Evolutionary conservation across 2,888 invertebrate species (phyloP).

Genomic region (Xylophagus ater): DNA sequence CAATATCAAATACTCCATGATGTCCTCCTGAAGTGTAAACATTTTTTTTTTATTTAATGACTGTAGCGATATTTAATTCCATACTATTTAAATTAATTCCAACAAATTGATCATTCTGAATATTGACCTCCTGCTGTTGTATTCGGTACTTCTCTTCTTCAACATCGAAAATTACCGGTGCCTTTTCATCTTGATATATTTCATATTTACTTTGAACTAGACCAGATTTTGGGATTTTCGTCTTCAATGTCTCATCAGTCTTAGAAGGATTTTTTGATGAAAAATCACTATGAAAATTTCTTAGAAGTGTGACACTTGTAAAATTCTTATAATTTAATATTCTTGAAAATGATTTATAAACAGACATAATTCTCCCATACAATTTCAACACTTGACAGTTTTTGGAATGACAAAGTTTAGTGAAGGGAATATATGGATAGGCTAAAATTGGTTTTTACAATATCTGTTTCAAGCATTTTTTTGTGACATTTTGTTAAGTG

Average conservation of each 20-base stretch:
- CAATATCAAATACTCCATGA: conserved; percentile 77
- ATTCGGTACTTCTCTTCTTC: conserved; percentile 49
- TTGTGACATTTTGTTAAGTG: no score
- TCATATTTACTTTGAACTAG: conserved; percentile 52
- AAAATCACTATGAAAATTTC: background rate
- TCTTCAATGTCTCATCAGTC: no score
- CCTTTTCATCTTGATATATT: conserved; percentile 58
- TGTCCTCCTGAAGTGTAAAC: conserved; percentile 53
- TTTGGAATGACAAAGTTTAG: no score
- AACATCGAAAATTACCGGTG: conserved; percentile 58
- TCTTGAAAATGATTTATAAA: no score
- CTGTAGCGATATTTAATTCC: background rate
- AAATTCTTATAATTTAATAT: no score
- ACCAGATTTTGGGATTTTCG: conserved; percentile 34
- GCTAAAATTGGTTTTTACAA: no score
- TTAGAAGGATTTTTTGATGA: no score
- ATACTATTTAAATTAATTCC: conserved; percentile 48
- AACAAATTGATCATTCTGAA: conserved; percentile 35
- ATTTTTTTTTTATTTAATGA: background rate
- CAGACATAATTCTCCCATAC: no score
- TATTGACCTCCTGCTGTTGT: conserved; percentile 29
- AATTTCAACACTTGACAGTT: no score
- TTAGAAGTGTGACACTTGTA: background rate
- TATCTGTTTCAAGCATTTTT: no score
- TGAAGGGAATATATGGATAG: no score